Evolutionary conservation across 2,888 invertebrate species (phyloP), one percentile per base, ranked within the genome.

Genomic region (Trichopria drosophilae): DNA sequence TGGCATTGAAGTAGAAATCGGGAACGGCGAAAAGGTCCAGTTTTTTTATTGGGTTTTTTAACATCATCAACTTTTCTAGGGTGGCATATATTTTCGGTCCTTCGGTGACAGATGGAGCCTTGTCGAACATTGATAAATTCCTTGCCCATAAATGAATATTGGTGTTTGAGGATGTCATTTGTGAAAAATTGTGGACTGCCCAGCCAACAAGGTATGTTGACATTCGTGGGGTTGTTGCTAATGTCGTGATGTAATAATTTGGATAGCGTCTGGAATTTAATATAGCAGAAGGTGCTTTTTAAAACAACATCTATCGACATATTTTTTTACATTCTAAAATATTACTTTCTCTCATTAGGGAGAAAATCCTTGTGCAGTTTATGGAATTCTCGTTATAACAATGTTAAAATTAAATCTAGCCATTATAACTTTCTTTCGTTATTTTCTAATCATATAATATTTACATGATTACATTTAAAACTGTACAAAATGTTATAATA

Each of bases 1-100:
- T 94, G 19, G 92, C 93, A 24, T 87, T 86, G 59, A 88, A 86
- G 36, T 85, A 81, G 67, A 93, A 93, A 65, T 93, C 90, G 0
- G 93, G 90, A 4, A 94, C 83, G 0, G 90, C 93, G 1, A 88
- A 85, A 43, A 88, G 84, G 60, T 89, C 88, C 65, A 89, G 76
- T 69, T 91, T 91, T 0, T 81, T 80, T 6, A 69, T 52, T 1
- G 68, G 66, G 37, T 66, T 68, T 3, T 49, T 26, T 2, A 64
- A 22, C 9, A n/a, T 15, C 6, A 64, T 46, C 57, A 59, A 69
- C 1, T 41, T 12, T 19, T 57, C 45, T 7, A 71, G 34, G 2
- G 53, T 56, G 6, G 50, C 31, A 24, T 63, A 68, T 16, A 70
- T 60, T n/a, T 43, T 44, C 1, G 13, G 37, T 1, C 67, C 64